Evolutionary conservation across 2,888 invertebrate species (phyloP), one percentile per base, ranked within the genome.

Genomic region (Apamea epomidion): DNA sequence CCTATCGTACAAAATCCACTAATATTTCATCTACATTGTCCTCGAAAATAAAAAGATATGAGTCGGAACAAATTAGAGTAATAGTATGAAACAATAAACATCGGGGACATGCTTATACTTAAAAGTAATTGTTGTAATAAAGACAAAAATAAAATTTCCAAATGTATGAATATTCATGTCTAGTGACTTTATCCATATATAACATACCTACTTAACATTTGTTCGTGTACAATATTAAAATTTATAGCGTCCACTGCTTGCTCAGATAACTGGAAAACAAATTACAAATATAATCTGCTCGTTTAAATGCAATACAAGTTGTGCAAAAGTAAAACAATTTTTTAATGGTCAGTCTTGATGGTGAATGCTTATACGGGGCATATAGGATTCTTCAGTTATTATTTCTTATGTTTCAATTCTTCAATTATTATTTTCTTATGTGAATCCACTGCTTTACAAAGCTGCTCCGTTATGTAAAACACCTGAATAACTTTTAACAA

Each of bases 101-200:
- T 71, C 69, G 69, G 48, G 67, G 65, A 48, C 82, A 75, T 25
- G 18, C 48, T 82, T 82, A 72, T 51, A 64, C 75, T 86, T 86
- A 68, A 82, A 83, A 86, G 37, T 86, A 69, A 86, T 86, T 82
- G 72, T 68, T 75, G 64, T 70, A 69, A 83, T 86, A 73, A 32
- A 83, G 62, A 42, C 78, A 18, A 77, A 67, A 62, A 69, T 84
- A 73, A 75, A 60, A 78, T 69, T 45, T 74, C 78, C 58, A 65
- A 48, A 65, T 69, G 18, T 62, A 87, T 78, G 68, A 84, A 87
- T 84, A 84, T 87, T 87, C 54, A 84, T 79, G 29, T n/a, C n/a
- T 21, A 45, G 48, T 62, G 64, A 45, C 54, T 62, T 42, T 54
- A 74, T 76, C 29, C 51, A 54, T 62, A 45, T 3, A 32, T 16